Percentiles rank a stretch among this genome's conserved stretches.
Evolutionary conservation across 2,113 vertebrate genomes (phyloP).

Genomic region (Salvelinus namaycush): DNA sequence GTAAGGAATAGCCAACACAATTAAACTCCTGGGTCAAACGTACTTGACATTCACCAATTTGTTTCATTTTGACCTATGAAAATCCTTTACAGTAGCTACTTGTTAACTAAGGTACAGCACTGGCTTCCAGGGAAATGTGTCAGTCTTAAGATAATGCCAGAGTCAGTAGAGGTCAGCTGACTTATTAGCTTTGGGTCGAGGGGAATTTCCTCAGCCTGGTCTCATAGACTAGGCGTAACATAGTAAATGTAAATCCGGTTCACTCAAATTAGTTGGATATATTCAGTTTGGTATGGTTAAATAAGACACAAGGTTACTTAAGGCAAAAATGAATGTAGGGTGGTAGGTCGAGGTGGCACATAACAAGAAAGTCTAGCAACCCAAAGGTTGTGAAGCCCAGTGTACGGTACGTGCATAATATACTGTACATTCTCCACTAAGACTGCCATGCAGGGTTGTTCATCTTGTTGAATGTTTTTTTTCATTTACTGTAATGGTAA

Average conservation of each 20-base stretch:
- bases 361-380: too few relatives aligned
- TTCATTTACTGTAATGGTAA: slow-evolving; percentile 9
- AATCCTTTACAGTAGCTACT: background rate
- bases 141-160: background rate
- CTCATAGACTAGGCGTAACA: too few relatives aligned
- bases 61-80: background rate
- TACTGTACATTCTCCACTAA: background rate
- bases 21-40: background rate
- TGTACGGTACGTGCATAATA: too few relatives aligned
- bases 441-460: background rate
- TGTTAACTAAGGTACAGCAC: background rate
- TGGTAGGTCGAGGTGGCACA: too few relatives aligned
- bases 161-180: slow-evolving; percentile 3
- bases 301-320: too few relatives aligned
- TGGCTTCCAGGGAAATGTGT: background rate
- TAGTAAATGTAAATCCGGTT: too few relatives aligned
- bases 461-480: slow-evolving; percentile 7
- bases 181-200: slow-evolving; percentile 3
- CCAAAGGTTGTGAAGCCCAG: too few relatives aligned
- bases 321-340: too few relatives aligned
- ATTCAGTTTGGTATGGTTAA: too few relatives aligned
- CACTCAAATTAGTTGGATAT: too few relatives aligned
- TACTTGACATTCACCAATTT: slow-evolving; percentile 14
- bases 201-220: background rate
- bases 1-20: background rate